phyloP scores from a whole-genome alignment of 2,113 vertebrate genomes.

The Atlantisia rogersi region DNA sequence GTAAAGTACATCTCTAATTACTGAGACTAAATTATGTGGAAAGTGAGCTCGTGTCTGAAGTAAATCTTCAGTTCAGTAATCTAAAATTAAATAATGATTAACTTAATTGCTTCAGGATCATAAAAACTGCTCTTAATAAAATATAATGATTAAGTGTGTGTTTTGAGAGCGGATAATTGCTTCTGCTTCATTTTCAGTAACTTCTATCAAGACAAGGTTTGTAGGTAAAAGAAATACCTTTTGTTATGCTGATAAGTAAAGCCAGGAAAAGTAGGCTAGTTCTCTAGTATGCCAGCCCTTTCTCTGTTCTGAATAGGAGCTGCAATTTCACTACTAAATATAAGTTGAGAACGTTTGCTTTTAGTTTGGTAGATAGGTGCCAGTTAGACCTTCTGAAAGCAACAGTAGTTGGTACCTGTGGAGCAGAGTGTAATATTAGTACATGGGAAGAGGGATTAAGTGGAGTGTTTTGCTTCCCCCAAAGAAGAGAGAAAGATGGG shows the following conservation, averaged over 20 bases:
- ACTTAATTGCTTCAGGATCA: slow-evolving; percentile 60
- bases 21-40: slow-evolving; percentile 47
- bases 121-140: slow-evolving; percentile 45
- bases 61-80: slow-evolving; percentile 50
- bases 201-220: slow-evolving; percentile 14
- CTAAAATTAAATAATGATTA: slow-evolving; percentile 66
- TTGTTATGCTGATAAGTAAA: slow-evolving; percentile 50
- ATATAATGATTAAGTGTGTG: slow-evolving; percentile 34
- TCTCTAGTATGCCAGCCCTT: background rate
- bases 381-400: background rate
- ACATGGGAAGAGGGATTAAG: background rate
- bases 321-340: slow-evolving; percentile 5
- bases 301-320: background rate
- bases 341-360: background rate
- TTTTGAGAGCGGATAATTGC: slow-evolving; percentile 43
- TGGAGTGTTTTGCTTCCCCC: background rate
- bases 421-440: background rate
- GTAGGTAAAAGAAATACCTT: slow-evolving; percentile 36
- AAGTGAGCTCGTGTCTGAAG: slow-evolving; percentile 49
- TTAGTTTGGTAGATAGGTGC: background rate
- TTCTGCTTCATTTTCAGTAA: slow-evolving; percentile 41
- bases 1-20: slow-evolving; percentile 55
- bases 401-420: background rate
- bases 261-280: slow-evolving; percentile 18
- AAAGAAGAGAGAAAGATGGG: background rate